Evolutionary conservation across 2,888 invertebrate species (phyloP), one percentile per base, ranked within the genome.

Genomic region (Erannis defoliaria): DNA sequence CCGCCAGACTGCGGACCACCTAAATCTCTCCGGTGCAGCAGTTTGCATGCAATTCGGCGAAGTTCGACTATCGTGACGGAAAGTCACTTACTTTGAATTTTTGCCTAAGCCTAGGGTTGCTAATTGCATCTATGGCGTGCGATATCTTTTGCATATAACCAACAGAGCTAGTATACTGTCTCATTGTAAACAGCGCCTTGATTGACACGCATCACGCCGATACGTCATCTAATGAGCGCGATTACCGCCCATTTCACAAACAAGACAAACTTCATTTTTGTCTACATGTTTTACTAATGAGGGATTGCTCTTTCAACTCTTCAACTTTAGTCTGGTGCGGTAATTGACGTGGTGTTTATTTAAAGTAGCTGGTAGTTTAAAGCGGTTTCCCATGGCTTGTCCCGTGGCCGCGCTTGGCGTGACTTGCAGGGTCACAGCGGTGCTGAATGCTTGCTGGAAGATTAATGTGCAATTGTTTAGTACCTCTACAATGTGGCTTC

Each of bases 181-280:
- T 54, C 64, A 45, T 26, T 55, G 38, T 66, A 66, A 48, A 49
- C 53, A 9, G 26, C 14, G 14, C 19, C 72, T 76, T 87, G 89
- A 90, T 88, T 89, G 89, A 89, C 90, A 84, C 71, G 77, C 87
- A 85, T 88, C 86, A 84, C 70, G 79, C 76, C 78, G 84, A 80
- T 82, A 81, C 73, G 75, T 72, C 71, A 74, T 70, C 82, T 89
- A 89, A 90, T 88, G 88, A 87, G 82, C 78, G 82, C 81, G 81
- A 86, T 88, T 85, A 85, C 80, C 76, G 74, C 71, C 81, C 74
- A 80, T 82, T 77, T 79, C 73, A 77, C 73, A 78, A 77, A 77
- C 77, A 80, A 80, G 76, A 77, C 80, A 76, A 79, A 79, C 72
- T 75, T 72, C 68, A 72, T 75, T 77, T 81, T 79, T 78, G 78